These are phyloP conservation scores for Omphaloscelis lunosa DNA, from an alignment of 2,888 invertebrate genomes.

Conservation along the genomic window DNA sequence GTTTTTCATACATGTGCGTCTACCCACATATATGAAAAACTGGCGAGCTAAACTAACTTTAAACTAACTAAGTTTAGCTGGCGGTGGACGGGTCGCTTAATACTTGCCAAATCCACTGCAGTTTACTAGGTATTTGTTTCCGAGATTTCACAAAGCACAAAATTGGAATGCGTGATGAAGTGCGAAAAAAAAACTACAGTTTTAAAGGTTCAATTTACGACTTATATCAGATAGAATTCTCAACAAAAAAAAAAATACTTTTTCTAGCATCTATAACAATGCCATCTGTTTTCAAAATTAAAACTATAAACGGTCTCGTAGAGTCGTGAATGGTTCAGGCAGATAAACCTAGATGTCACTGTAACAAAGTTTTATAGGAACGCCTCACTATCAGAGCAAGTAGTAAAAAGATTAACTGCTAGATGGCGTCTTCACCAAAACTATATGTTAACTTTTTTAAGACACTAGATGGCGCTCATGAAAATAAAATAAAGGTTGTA, in stretches of 20 bases:
- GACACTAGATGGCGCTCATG: constrained; percentile 6
- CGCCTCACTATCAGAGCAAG: background rate
- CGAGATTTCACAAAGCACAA: background rate
- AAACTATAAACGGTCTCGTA: background rate
- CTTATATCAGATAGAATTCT: no score
- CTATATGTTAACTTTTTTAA: rapidly evolving
- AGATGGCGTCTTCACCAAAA: constrained; percentile 6
- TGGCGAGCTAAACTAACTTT: no score
- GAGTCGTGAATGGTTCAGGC: background rate
- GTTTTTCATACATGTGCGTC: no score
- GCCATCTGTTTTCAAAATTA: constrained; percentile 29
- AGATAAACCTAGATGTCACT: constrained; percentile 25
- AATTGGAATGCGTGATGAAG: background rate
- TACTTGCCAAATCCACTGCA: no score
- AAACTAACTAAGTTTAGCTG: no score
- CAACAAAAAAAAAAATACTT: no score
- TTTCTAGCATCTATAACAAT: background rate
- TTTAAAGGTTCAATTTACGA: background rate
- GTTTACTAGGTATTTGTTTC: no score
- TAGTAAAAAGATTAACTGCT: background rate
- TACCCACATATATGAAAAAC: no score
- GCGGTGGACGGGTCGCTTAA: no score
- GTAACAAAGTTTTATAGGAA: background rate
- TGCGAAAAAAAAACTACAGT: background rate
- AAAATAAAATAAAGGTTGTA: background rate